These are phyloP conservation scores for Poecilia picta DNA, from an alignment of 2,797 vertebrate species.

Conservation along the genomic window DNA sequence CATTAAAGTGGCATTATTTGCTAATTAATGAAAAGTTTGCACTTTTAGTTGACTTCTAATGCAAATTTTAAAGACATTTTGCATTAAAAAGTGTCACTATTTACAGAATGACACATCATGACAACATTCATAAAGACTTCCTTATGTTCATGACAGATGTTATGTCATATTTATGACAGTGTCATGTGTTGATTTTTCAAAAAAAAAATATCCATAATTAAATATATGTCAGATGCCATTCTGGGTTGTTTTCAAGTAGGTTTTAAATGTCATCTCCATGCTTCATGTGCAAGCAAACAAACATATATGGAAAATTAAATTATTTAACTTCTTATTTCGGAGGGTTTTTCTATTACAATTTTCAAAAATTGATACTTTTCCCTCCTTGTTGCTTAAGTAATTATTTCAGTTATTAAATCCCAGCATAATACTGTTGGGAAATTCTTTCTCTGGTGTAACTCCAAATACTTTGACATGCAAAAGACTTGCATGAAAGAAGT, in stretches of 20 bases:
- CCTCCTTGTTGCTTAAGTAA: background rate
- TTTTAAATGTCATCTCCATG: background rate
- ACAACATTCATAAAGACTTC: too few species aligned
- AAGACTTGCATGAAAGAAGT: slow-evolving; percentile 1
- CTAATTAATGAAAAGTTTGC: too few species aligned
- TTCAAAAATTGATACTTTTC: background rate
- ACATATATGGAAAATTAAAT: too few species aligned
- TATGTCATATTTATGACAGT: too few species aligned
- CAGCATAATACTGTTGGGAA: background rate
- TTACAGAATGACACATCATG: too few species aligned
- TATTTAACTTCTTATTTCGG: background rate
- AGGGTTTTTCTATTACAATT: background rate
- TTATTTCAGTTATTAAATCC: background rate
- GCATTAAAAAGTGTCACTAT: too few species aligned
- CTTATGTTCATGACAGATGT: too few species aligned
- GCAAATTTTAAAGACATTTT: too few species aligned
- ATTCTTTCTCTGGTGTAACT: background rate
- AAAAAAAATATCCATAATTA: background rate
- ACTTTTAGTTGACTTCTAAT: too few species aligned
- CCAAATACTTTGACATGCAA: background rate
- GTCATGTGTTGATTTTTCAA: background rate
- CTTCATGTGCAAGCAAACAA: background rate
- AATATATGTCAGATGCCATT: background rate
- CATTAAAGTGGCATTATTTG: too few species aligned
- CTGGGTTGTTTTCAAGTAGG: background rate